Conservation (phyloP, 2,888 invertebrate species). For the Trachelus iudaicus region DNA sequence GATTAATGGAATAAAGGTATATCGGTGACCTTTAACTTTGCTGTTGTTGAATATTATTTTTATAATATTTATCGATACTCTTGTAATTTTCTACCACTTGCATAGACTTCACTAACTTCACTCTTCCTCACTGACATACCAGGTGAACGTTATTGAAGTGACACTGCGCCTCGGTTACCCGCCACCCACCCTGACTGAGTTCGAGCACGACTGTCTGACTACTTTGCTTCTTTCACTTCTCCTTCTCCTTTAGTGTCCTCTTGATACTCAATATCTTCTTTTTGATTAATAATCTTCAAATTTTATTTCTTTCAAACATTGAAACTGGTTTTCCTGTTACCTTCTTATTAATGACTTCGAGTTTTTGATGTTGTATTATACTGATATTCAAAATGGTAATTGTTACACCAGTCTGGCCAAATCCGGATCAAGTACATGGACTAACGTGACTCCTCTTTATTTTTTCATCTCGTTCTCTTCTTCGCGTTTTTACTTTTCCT, state of each 20-base stretch:
- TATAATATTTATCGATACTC: not conserved
- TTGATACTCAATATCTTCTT: not conserved
- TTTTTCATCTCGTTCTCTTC: not conserved
- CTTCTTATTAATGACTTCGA: not conserved
- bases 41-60: not conserved
- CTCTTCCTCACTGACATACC: not conserved
- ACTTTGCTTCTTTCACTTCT: not conserved
- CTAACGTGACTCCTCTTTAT: not conserved
- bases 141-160: not conserved
- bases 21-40: not conserved
- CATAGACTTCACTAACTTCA: not conserved
- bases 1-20: not conserved
- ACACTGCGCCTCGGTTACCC: not conserved
- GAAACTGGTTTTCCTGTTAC: not conserved
- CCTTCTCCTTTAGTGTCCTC: not conserved
- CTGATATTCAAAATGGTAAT: not conserved
- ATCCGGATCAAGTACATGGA: not conserved
- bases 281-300: not conserved
- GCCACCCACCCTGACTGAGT: not conserved
- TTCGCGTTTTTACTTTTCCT: not conserved
- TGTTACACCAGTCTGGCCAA: not conserved
- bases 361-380: not conserved
- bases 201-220: not conserved
- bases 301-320: not conserved
- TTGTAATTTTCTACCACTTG: not conserved